Percentiles rank a stretch among this genome's conserved stretches.
Conservation (phyloP, 2,888 invertebrate genomes). For the Sialis fuliginosa region DNA sequence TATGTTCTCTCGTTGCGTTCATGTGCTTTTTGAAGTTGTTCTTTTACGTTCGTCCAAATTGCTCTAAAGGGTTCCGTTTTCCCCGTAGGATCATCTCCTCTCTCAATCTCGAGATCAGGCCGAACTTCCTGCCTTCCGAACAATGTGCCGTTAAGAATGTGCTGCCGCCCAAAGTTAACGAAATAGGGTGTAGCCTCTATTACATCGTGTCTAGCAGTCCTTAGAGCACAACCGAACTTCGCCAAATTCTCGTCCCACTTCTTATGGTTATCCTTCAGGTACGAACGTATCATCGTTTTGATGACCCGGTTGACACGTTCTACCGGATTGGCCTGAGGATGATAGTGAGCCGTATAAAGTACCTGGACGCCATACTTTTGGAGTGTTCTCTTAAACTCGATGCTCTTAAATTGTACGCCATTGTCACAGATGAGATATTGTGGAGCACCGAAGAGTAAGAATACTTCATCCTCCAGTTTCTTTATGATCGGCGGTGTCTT, state of each 20-base stretch:
- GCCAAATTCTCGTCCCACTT: constrained; percentile 6
- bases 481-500: too few species aligned
- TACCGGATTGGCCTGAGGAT: constrained; percentile 10
- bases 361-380: too few species aligned
- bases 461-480: too few species aligned
- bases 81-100: too few species aligned
- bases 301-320: constrained; percentile 12
- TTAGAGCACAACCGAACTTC: constrained; percentile 11
- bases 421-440: constrained; percentile 5
- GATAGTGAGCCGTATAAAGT: too few species aligned
- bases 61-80: background rate
- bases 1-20: background rate
- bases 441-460: too few species aligned
- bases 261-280: background rate
- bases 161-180: constrained; percentile 9
- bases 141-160: background rate
- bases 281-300: constrained; percentile 7
- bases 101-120: background rate
- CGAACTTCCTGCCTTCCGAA: background rate
- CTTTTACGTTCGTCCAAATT: background rate
- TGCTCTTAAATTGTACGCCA: too few species aligned
- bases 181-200: constrained; percentile 9
- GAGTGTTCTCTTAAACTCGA: too few species aligned
- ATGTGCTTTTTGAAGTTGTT: background rate
- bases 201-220: constrained; percentile 9